Evolutionary conservation across 2,113 vertebrate species (phyloP), one percentile per base, ranked within the genome.

Genomic region (Melanostigma gelatinosum): DNA sequence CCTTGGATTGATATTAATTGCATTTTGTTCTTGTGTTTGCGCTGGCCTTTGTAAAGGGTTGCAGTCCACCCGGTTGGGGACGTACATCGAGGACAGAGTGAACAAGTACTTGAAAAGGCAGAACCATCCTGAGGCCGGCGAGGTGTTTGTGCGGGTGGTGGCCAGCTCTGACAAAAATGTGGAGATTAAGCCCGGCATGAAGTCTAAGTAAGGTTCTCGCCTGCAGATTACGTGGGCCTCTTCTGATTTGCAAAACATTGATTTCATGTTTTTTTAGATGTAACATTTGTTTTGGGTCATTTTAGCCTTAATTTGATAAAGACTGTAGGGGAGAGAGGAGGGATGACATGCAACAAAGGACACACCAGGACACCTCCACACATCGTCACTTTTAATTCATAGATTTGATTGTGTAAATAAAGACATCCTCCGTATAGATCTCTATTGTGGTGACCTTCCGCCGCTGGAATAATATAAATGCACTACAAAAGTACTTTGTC

Each of bases 111-210:
- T 99, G 92, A 96, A 98, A 91, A 96, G 98, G 11, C 98, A 99
- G 94, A 99, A 97, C 93, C 97, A 99, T 75, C 97, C 97, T 8
- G 98, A 99, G 90, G 97, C 98, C 0, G 98, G 98, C 46, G 98
- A 99, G 86, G 98, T 99, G 79, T 99, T 97, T 87, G 98, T 99
- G 75, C 96, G 98, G 91, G 98, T 99, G 44, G 98, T 99, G 42
- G 97, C 98, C 87, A 99, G 97, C 90, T 99, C 98, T 36, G 98
- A 99, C 92, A 99, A 99, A 94, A 98, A 91, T 0, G 98, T 99
- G 89, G 98, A 99, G 91, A 94, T 99, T 72, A 99, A 98, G 91
- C 97, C 98, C 44, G 98, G 98, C 91, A 99, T 99, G 98, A 99
- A 99, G 95, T 96, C 98, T 84, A 97, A 96, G 98, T 99, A 89